Base-by-base conservation (phyloP, 2,888 invertebrate genomes). In the Cerastis rubricosa region DNA sequence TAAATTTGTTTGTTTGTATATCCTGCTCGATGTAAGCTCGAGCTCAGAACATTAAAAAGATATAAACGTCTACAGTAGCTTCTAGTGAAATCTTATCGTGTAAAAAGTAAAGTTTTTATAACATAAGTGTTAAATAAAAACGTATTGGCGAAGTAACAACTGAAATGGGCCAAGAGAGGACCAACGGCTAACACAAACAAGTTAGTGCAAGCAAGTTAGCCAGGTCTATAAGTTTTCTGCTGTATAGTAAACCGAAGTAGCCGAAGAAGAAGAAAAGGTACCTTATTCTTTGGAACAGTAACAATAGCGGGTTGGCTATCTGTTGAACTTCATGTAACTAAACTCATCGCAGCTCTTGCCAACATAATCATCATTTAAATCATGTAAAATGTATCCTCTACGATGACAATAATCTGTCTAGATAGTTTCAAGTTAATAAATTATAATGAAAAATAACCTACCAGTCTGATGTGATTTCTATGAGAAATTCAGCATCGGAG, bases 1-100 rank as follows among this genome's bases (percentile, higher is more conserved):
- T 73, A 76, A 76, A 64, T 76, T 85, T 84, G 76, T 76, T 85
- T 84, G 76, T 84, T 75, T 76, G 74, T 49, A 66, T 76, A 54
- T 71, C 63, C 66, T 80, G 51, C 61, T 66, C 73, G 70, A 51
- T 65, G 54, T 73, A 73, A 80, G 74, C 72, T 75, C 78, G 11
- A 19, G 19, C 47, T 64, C 65, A 75, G 70, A 69, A 63, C 78
- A 74, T 78, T 78, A 86, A 84, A 86, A 66, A 64, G 86, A 63
- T 40, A 71, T 86, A 78, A 84, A 83, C 9, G 54, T 83, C 61
- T 70, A 70, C 66, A 71, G 74, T 49, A 70, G 71, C 70, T 80
- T 66, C 63, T 66, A 76, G 68, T 77, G 83, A 77, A 77, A 83
- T n/a, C 47, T 72, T 65, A 40, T 72, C 47, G 45, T 54, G 45